phyloP scores from a whole-genome alignment of 2,113 vertebrate species.

The Prietella phreatophila region DNA sequence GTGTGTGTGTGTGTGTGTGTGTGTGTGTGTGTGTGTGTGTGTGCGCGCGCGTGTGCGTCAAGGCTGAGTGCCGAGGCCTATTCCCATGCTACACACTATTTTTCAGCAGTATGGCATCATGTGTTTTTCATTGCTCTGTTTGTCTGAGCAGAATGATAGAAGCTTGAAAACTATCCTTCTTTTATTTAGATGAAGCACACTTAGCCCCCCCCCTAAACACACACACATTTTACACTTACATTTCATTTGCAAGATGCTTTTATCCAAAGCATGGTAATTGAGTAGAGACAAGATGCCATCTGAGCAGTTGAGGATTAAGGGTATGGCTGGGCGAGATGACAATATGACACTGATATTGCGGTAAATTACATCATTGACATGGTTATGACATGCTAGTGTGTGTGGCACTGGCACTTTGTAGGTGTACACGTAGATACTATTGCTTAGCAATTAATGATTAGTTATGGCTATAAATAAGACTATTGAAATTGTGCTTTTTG shows the following conservation, averaged over 20 bases:
- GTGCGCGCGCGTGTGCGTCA: background rate
- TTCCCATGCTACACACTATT: constrained; percentile 22
- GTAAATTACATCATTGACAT: constrained; percentile 4
- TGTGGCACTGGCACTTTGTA: background rate
- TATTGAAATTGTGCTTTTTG: too few relatives aligned
- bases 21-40: background rate
- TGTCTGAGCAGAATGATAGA: constrained; percentile 10
- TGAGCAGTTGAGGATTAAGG: background rate
- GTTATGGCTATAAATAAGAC: background rate
- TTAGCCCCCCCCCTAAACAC: background rate
- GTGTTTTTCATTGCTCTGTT: constrained; percentile 34
- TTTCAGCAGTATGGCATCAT: constrained; percentile 47
- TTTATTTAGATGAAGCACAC: background rate
- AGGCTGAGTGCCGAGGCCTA: constrained; percentile 17
- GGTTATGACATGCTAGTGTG: background rate
- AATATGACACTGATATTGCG: background rate
- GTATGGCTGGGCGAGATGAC: background rate
- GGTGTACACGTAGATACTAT: background rate
- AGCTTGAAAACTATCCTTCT: background rate
- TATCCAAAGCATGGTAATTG: background rate
- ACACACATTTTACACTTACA: background rate
- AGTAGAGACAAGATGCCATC: background rate
- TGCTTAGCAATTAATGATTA: background rate
- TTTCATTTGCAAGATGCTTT: constrained; percentile 10
- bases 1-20: background rate